phyloP scores from a whole-genome alignment of 1,140 invertebrate genomes.

The Microvelia longipes region DNA sequence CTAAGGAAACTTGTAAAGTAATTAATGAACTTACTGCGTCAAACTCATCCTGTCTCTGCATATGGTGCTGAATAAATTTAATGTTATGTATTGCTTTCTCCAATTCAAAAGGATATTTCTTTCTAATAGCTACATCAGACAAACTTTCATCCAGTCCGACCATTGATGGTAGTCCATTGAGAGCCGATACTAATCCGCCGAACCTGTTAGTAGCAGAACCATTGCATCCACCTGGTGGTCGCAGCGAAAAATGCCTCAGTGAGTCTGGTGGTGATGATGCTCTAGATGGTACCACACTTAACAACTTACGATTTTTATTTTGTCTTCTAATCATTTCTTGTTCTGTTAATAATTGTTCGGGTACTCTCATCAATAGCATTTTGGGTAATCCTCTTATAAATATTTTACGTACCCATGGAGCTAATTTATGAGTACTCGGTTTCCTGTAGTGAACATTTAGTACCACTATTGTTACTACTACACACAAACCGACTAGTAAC shows the following conservation, averaged over 20 bases:
- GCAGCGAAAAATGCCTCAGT: slow-evolving; percentile 38
- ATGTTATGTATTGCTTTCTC: slow-evolving; percentile 88
- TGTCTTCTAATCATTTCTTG: slow-evolving; percentile 47
- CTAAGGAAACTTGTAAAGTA: too few species aligned
- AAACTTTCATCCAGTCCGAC: slow-evolving; percentile 65
- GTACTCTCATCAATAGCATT: slow-evolving; percentile 67
- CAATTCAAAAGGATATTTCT: slow-evolving; percentile 79
- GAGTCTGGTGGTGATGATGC: slow-evolving; percentile 61
- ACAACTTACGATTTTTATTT: slow-evolving; percentile 44
- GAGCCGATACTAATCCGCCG: slow-evolving; percentile 46
- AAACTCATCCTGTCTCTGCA: slow-evolving; percentile 82
- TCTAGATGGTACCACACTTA: slow-evolving; percentile 37
- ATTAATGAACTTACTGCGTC: slow-evolving; percentile 78
- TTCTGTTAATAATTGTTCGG: slow-evolving; percentile 63
- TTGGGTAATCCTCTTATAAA: slow-evolving; percentile 77
- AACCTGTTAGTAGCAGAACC: slow-evolving; percentile 41
- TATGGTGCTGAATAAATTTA: slow-evolving; percentile 88
- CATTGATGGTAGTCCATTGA: slow-evolving; percentile 58
- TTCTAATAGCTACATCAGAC: slow-evolving; percentile 57
- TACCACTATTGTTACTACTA: slow-evolving; percentile 92
- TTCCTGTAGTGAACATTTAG: slow-evolving; percentile 98
- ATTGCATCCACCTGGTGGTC: slow-evolving; percentile 42
- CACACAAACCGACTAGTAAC: slow-evolving; percentile 89
- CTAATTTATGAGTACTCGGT: slow-evolving; percentile 94
- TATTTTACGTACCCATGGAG: slow-evolving; percentile 72